A percentile compares a stretch with the other conserved stretches of the same genome.
Evolutionary conservation across 2,797 vertebrate species (phyloP).

Genomic region (Clarias laeviceps): DNA sequence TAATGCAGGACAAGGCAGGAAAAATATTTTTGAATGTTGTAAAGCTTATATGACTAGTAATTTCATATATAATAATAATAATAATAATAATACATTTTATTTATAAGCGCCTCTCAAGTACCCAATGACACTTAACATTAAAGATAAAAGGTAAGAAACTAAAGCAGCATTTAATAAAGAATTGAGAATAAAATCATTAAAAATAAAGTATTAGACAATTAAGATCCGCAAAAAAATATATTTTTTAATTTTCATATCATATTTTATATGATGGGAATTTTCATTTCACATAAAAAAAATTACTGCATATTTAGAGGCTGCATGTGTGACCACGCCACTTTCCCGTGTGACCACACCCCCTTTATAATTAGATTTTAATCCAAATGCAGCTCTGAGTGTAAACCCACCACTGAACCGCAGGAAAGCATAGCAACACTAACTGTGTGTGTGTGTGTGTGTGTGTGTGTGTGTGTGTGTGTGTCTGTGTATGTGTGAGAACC

Average conservation of each 20-base stretch:
- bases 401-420: not conserved
- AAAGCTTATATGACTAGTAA: no score
- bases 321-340: not conserved
- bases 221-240: no score
- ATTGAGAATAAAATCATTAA: no score
- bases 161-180: no score
- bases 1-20: not conserved
- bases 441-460: not conserved
- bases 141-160: no score
- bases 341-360: not conserved
- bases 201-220: no score
- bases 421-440: not conserved
- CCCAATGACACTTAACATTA: no score
- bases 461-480: constrained; percentile 14
- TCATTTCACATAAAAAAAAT: not conserved
- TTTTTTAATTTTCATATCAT: no score
- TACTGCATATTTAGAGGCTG: not conserved
- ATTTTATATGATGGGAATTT: no score
- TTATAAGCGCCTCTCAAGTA: no score
- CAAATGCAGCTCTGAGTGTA: not conserved
- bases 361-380: not conserved
- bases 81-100: no score
- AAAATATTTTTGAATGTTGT: not conserved
- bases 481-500: constrained; percentile 9
- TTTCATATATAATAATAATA: no score